Percentiles rank a stretch among this genome's conserved stretches.
Evolutionary conservation across 2,113 vertebrate species (phyloP).

Genomic region (Xenus cinereus): DNA sequence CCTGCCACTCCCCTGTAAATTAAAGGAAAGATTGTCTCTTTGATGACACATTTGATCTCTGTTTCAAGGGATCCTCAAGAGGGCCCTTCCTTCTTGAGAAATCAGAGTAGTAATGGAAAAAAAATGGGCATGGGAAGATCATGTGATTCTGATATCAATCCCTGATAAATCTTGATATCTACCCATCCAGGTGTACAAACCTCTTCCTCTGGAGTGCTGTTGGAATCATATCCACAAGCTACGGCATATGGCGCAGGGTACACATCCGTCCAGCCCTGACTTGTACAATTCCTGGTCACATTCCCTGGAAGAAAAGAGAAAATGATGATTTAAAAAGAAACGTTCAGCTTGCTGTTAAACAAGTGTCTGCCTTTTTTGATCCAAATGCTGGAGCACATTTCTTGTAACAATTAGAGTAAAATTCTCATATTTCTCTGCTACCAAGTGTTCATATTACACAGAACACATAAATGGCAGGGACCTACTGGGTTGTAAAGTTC

Average conservation of each 20-base stretch:
- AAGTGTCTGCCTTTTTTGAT: neutral
- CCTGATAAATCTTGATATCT: neutral
- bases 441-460: neutral
- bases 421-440: neutral
- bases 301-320: constrained; percentile 77
- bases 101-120: neutral
- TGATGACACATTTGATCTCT: neutral
- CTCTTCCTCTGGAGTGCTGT: constrained; percentile 75
- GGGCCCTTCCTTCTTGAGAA: neutral
- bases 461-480: neutral
- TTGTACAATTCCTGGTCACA: constrained; percentile 88
- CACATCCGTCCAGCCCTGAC: constrained; percentile 85
- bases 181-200: constrained; percentile 59
- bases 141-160: neutral
- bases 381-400: neutral
- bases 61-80: neutral
- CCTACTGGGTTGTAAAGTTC: neutral
- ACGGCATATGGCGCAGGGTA: constrained; percentile 75
- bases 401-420: neutral
- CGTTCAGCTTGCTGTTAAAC: neutral
- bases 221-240: constrained; percentile 85
- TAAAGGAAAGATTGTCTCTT: neutral
- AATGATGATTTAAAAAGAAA: neutral
- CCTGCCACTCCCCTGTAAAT: neutral
- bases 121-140: accelerated